These are phyloP conservation scores for Brevimyrus niger DNA, from an alignment of 2,113 vertebrate genomes.

Conservation along the genomic window DNA sequence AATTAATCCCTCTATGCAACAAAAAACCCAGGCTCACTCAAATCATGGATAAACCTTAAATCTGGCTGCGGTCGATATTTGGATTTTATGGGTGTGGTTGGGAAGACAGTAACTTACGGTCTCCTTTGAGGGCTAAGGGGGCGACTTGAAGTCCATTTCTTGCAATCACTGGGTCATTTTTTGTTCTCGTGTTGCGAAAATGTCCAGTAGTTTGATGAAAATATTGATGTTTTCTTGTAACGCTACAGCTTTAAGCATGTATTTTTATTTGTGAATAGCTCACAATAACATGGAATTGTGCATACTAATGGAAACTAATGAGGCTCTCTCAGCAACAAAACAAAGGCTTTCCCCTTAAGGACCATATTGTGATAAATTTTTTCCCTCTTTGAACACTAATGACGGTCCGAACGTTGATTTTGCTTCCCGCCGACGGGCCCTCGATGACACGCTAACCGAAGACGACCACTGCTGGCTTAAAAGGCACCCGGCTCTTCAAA, in stretches of 20 bases:
- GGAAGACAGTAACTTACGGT: neutral
- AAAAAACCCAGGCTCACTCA: slow-evolving; percentile 3
- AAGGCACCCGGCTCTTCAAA: neutral
- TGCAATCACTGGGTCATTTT: neutral
- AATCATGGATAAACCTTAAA: slow-evolving; percentile 14
- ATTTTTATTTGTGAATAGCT: neutral
- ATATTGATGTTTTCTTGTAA: neutral
- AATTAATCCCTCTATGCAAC: slow-evolving; percentile 25
- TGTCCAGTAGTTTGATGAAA: neutral
- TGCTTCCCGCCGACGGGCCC: neutral
- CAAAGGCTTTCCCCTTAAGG: neutral
- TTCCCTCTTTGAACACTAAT: neutral
- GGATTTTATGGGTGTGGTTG: neutral
- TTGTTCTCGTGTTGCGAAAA: neutral
- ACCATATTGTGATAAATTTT: slow-evolving; percentile 6
- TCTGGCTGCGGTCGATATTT: slow-evolving; percentile 3
- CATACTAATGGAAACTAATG: neutral
- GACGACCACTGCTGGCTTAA: neutral
- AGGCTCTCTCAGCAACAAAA: neutral
- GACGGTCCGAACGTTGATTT: neutral
- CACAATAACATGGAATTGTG: neutral
- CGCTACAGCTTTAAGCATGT: neutral
- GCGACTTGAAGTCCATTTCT: neutral
- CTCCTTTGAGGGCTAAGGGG: neutral
- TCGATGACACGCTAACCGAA: neutral